These are phyloP conservation scores for Erpobdella octoculata DNA, from an alignment of 2,888 invertebrate genomes.

Conservation along the genomic window DNA sequence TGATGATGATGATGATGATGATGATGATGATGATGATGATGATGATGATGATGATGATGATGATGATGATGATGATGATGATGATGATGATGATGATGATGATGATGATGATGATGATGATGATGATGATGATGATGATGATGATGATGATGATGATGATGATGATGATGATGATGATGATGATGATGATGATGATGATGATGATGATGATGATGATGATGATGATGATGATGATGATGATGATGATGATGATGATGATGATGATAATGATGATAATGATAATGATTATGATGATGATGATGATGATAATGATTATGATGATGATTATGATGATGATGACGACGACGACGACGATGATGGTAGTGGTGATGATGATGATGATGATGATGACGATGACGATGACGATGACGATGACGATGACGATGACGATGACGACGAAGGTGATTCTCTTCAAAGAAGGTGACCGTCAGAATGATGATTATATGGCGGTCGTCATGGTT, in stretches of 20 bases:
- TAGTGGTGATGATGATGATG: conserved; percentile 20
- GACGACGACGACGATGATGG: conserved; percentile 27
- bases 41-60: not conserved
- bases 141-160: not conserved
- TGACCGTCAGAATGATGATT: no score
- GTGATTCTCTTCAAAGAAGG: no score
- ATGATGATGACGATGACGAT: conserved; percentile 27
- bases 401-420: conserved; percentile 12
- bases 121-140: not conserved
- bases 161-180: not conserved
- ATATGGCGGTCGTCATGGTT: no score
- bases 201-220: not conserved
- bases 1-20: not conserved
- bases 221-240: not conserved
- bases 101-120: not conserved
- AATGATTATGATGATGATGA: not conserved
- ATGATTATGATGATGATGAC: conserved; percentile 25
- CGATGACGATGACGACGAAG: not conserved
- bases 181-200: not conserved
- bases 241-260: not conserved
- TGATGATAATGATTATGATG: conserved; percentile 3
- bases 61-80: not conserved
- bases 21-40: not conserved
- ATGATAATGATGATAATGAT: conserved; percentile 5
- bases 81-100: not conserved